Percentiles rank a stretch among this genome's conserved stretches.
Evolutionary conservation across 2,888 invertebrate genomes (phyloP).

Genomic region (Therioaphis trifolii): DNA sequence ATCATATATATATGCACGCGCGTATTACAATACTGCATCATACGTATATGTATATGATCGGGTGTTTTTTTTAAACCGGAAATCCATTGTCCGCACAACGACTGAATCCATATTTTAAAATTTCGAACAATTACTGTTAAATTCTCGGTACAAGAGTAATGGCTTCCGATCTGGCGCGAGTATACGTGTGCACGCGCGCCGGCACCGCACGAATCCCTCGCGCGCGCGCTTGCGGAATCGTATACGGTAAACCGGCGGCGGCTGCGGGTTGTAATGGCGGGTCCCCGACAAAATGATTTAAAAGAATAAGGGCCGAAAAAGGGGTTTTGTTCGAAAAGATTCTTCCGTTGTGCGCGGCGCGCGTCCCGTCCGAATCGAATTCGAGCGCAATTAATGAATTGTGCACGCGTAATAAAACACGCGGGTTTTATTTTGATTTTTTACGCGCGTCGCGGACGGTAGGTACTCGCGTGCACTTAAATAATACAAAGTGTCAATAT

Average conservation of each 20-base stretch:
- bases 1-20: too few species aligned
- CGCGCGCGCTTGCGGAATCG: neutral
- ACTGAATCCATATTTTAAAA: slow-evolving; percentile 52
- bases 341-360: neutral
- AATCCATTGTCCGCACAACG: slow-evolving; percentile 42
- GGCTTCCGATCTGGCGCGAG: slow-evolving; percentile 38
- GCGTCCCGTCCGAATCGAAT: slow-evolving; percentile 34
- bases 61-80: slow-evolving; percentile 56
- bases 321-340: slow-evolving; percentile 14
- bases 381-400: slow-evolving; percentile 54
- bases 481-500: slow-evolving; percentile 37
- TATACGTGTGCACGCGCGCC: neutral
- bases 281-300: slow-evolving; percentile 30
- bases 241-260: slow-evolving; percentile 22
- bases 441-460: slow-evolving; percentile 11
- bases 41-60: neutral
- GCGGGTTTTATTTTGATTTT: too few species aligned
- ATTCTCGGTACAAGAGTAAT: slow-evolving; percentile 55
- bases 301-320: slow-evolving; percentile 18
- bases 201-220: neutral
- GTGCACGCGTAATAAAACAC: slow-evolving; percentile 43
- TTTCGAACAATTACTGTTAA: slow-evolving; percentile 53
- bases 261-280: slow-evolving; percentile 20
- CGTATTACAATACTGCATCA: neutral
- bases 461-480: neutral